phyloP scores from a whole-genome alignment of 2,797 vertebrate species.

The Coregonus ussuriensis region DNA sequence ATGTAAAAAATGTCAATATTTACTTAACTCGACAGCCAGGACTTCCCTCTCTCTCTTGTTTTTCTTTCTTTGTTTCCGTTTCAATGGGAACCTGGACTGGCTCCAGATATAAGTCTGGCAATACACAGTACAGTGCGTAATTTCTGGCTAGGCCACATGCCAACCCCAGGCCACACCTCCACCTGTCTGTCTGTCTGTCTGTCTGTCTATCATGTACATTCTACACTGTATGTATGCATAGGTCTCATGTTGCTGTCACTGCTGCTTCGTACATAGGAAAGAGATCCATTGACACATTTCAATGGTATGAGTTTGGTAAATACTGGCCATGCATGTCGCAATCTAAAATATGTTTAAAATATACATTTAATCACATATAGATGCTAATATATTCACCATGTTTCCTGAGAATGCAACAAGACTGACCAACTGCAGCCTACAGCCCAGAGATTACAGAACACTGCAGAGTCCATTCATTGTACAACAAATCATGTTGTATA shows the following conservation, averaged over 20 bases:
- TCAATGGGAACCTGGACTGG: neutral
- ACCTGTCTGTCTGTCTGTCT: neutral
- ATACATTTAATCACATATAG: no score
- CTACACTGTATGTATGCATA: neutral
- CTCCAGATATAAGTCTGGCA: conserved; percentile 13
- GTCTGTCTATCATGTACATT: neutral
- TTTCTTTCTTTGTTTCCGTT: conserved; percentile 4
- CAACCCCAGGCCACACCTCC: neutral
- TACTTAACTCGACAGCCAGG: neutral
- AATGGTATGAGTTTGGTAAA: no score
- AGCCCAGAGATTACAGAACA: neutral
- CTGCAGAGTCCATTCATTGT: no score
- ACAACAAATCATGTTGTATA: neutral
- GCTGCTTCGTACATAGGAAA: no score
- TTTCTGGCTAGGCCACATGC: conserved; percentile 3
- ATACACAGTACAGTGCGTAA: neutral
- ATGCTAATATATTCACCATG: no score
- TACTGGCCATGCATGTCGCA: no score
- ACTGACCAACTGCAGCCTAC: neutral
- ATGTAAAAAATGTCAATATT: neutral
- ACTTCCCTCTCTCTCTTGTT: neutral
- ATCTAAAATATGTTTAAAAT: no score
- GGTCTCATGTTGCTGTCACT: no score
- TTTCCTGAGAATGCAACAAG: neutral
- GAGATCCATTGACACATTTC: no score